Percentiles rank a stretch among this genome's conserved stretches.
These are phyloP conservation scores for Apus apus DNA, from an alignment of 2,113 vertebrate species.

Conservation along the genomic window DNA sequence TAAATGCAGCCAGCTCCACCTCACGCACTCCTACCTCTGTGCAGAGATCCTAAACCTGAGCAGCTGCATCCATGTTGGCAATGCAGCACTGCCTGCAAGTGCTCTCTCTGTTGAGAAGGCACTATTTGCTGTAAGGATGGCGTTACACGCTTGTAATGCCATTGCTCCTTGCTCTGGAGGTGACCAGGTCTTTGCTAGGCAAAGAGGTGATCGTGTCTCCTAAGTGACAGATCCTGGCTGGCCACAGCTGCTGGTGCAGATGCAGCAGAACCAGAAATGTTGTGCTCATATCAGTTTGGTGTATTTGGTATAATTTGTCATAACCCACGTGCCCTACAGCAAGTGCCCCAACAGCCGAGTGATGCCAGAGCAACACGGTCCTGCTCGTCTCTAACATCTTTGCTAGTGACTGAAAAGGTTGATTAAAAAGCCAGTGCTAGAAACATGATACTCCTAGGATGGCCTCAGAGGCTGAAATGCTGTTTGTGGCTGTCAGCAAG, in stretches of 20 bases:
- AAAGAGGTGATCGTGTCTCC: rapidly evolving
- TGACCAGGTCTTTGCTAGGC: background rate
- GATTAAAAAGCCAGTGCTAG: background rate
- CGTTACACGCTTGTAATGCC: rapidly evolving
- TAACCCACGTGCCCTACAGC: background rate
- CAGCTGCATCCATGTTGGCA: rapidly evolving
- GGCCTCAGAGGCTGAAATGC: slow-evolving; percentile 9
- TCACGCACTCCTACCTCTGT: rapidly evolving
- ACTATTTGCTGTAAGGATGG: too few relatives aligned
- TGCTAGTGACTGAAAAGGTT: background rate
- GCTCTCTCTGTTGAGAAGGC: rapidly evolving
- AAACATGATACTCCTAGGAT: background rate
- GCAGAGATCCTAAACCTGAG: background rate
- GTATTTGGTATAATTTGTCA: rapidly evolving
- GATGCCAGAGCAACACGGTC: too few relatives aligned
- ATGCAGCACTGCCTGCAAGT: rapidly evolving
- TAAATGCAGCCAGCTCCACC: rapidly evolving
- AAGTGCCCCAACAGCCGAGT: too few relatives aligned
- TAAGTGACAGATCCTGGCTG: background rate
- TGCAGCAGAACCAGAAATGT: background rate
- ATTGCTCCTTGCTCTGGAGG: background rate
- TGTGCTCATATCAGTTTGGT: rapidly evolving
- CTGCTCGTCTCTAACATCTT: rapidly evolving
- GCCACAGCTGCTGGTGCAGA: background rate
- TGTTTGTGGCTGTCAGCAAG: slow-evolving; percentile 31